Evolutionary conservation across 2,888 invertebrate species (phyloP), one percentile per base, ranked within the genome.

Genomic region (Plagiodera versicolora): DNA sequence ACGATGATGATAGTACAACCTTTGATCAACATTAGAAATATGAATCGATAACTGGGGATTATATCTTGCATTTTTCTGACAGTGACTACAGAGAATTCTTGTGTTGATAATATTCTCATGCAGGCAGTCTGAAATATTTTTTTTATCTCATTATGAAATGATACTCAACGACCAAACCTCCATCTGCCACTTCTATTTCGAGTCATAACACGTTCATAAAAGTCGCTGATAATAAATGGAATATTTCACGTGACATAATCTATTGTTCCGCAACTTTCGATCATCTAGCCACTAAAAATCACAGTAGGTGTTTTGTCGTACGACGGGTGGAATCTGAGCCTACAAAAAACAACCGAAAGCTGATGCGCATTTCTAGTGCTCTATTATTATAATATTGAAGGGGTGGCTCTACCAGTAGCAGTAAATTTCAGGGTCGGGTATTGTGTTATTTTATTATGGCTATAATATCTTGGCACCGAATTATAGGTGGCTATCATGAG

Each of bases 371-470:
- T 49, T 57, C 51, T 35, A 19, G 45, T 30, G 16, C 10, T 28
- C 57, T 11, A 56, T 49, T 53, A 46, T 48, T 32, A 18, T 30
- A 56, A 57, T 53, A 54, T 35, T 45, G 8, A 30, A 57, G 57
- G 39, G 56, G 52, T 56, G 44, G 19, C 46, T 52, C 57, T 17
- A 51, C 28, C 48, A 20, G 62, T 56, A 51, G 62, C 51, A 28
- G 58, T 61, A 63, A 65, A 56, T 63, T 57, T 54, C 51, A 30
- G 56, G 56, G 55, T 51, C 46, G 57, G 49, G 39, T 47, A 50
- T 65, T 65, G 65, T 63, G 51, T 60, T 54, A 52, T 60, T 49
- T 39, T 14, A 39, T 39, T 3, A 24, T 24, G 6, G 10, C 39
- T 28, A 53, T 44, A 28, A 53, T 24, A 53, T 53, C 53, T 53